phyloP scores from a whole-genome alignment of 2,797 vertebrate genomes.

The Liparis tanakae region DNA sequence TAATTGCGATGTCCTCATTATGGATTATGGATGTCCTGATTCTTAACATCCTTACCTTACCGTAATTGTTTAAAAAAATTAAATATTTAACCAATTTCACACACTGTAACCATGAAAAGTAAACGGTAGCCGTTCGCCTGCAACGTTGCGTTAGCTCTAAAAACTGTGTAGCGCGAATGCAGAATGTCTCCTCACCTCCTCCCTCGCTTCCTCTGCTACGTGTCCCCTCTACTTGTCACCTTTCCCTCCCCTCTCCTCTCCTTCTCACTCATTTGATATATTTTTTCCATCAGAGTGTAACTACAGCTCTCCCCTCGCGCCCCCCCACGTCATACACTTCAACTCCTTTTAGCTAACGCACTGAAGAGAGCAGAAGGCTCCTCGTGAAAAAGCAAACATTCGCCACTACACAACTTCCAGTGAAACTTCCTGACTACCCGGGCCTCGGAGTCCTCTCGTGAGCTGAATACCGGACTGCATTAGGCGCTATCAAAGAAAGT shows the following conservation, averaged over 20 bases:
- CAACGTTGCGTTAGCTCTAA: too few relatives aligned
- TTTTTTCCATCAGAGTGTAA: neutral
- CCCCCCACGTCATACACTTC: neutral
- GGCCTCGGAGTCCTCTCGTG: neutral
- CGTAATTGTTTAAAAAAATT: too few relatives aligned
- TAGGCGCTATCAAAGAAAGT: neutral
- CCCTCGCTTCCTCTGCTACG: neutral
- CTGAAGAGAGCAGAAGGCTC: neutral
- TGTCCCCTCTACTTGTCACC: neutral
- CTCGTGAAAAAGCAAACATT: neutral
- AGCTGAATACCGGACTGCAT: neutral
- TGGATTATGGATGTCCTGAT: too few relatives aligned
- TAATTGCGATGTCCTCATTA: neutral
- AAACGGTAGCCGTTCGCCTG: too few relatives aligned
- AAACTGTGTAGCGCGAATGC: neutral
- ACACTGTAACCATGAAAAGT: neutral
- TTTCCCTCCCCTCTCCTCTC: neutral
- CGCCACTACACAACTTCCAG: conserved; percentile 8
- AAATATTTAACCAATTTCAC: neutral
- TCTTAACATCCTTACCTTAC: too few relatives aligned
- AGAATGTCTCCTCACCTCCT: neutral
- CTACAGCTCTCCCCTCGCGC: neutral
- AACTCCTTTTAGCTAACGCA: neutral
- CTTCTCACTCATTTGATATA: neutral
- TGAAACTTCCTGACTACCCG: conserved; percentile 5